These are phyloP conservation scores for Pseudomugil gertrudae DNA, from an alignment of 2,797 vertebrate species.

Conservation along the genomic window DNA sequence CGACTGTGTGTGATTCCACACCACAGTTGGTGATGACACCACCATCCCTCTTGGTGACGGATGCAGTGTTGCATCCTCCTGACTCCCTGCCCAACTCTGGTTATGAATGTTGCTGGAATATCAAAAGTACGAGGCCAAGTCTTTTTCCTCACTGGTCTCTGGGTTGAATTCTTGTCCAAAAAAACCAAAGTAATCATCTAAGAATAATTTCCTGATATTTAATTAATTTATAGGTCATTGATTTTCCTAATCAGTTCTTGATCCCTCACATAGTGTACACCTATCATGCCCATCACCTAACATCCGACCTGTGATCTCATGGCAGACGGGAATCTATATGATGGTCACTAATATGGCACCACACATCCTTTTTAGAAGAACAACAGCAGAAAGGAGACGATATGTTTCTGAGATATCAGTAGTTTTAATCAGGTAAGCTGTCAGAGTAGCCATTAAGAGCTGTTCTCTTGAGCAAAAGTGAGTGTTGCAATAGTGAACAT, in stretches of 20 bases:
- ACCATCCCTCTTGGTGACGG: slow-evolving; percentile 81
- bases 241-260: slow-evolving; percentile 12
- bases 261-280: slow-evolving; percentile 17
- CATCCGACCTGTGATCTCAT: no score
- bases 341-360: no score
- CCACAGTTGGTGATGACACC: slow-evolving; percentile 79
- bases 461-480: no score
- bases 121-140: slow-evolving; percentile 60
- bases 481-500: no score
- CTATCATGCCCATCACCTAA: slow-evolving; percentile 12
- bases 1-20: slow-evolving; percentile 80
- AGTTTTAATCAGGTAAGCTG: no score
- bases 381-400: no score
- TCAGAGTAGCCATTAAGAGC: no score
- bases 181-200: slow-evolving; percentile 13
- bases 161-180: slow-evolving; percentile 26
- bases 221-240: slow-evolving; percentile 1
- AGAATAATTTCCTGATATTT: slow-evolving; percentile 4
- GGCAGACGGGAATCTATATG: no score
- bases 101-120: slow-evolving; percentile 75
- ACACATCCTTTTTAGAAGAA: no score
- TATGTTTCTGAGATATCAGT: no score
- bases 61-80: slow-evolving; percentile 76
- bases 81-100: slow-evolving; percentile 61
- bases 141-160: slow-evolving; percentile 43